phyloP scores from a whole-genome alignment of 2,797 vertebrate species.

The Triplophysa yarkandensis region DNA sequence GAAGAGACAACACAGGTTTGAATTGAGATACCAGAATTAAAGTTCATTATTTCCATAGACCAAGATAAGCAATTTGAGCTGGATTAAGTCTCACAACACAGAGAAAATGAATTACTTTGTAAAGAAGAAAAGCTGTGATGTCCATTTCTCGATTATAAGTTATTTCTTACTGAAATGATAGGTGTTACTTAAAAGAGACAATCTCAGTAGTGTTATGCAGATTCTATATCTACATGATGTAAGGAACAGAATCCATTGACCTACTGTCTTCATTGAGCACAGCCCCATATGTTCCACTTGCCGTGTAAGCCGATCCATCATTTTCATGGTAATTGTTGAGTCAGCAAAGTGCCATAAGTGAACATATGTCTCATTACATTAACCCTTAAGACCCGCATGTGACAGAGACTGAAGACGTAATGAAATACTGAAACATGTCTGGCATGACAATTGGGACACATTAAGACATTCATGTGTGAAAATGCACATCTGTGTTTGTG shows the following conservation, averaged over 20 bases:
- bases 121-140: conserved; percentile 31
- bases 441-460: neutral
- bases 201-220: neutral
- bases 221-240: conserved; percentile 3
- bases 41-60: neutral
- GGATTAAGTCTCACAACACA: neutral
- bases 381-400: conserved; percentile 18
- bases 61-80: neutral
- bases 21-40: no score
- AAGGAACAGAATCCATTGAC: conserved; percentile 42
- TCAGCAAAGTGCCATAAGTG: conserved; percentile 18
- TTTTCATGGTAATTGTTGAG: conserved; percentile 39
- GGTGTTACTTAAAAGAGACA: neutral
- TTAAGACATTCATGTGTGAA: no score
- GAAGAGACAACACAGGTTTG: no score
- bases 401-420: conserved; percentile 8
- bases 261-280: conserved; percentile 37
- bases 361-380: conserved; percentile 43
- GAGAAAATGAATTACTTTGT: conserved; percentile 35
- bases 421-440: neutral
- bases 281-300: conserved; percentile 26
- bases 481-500: no score
- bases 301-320: conserved; percentile 30
- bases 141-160: conserved; percentile 28
- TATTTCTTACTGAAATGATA: neutral